These are phyloP conservation scores for Calypte anna DNA, from an alignment of 2,113 vertebrate species.

Conservation along the genomic window DNA sequence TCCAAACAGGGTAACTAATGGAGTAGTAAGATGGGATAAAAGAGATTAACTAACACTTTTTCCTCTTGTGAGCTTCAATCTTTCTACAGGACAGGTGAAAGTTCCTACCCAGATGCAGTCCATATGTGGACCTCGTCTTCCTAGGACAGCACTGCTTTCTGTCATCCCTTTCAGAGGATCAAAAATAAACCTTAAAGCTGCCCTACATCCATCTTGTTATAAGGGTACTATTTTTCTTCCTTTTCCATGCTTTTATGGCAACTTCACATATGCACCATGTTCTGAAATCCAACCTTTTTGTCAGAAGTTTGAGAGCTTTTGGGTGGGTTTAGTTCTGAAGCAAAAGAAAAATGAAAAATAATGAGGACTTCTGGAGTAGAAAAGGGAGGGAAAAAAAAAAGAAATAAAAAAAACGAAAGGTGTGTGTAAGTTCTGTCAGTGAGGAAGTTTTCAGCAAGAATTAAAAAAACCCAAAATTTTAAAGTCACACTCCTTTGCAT, in stretches of 20 bases:
- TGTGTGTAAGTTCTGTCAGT: neutral
- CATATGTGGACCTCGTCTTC: neutral
- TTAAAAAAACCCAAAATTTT: neutral
- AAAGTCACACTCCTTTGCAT: neutral
- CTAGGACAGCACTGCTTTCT: neutral
- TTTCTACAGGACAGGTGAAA: neutral
- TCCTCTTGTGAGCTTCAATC: neutral
- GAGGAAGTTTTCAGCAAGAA: neutral
- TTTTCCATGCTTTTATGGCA: neutral
- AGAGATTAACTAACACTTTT: neutral
- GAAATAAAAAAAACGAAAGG: neutral
- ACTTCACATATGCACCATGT: neutral
- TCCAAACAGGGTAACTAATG: neutral
- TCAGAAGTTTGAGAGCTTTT: neutral
- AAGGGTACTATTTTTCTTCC: neutral
- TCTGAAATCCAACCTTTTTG: neutral
- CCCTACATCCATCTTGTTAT: neutral
- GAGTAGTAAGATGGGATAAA: neutral
- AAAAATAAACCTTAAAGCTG: constrained; percentile 14
- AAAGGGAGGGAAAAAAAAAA: neutral
- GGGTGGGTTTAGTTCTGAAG: neutral
- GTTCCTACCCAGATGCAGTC: neutral
- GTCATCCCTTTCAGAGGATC: neutral
- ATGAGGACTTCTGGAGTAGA: neutral
- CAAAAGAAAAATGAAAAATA: neutral